Evolutionary conservation across 2,888 invertebrate species (phyloP).

Genomic region (Xanthia togata): DNA sequence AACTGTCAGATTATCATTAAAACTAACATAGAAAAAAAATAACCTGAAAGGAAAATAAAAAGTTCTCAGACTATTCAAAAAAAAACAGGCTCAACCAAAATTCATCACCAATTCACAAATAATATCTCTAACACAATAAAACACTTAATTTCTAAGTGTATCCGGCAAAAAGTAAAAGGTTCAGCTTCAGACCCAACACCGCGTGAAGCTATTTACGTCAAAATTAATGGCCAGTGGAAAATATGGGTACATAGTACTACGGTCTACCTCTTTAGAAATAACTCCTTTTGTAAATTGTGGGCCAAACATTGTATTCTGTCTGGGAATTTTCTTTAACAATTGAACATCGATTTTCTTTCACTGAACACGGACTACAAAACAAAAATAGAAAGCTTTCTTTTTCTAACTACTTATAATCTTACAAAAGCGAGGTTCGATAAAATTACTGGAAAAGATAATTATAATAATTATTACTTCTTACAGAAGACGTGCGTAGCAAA

Average conservation of each 20-base stretch:
- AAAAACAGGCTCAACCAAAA: neutral
- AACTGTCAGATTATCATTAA: neutral
- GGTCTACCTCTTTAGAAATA: constrained; percentile 42
- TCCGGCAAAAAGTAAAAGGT: constrained; percentile 30
- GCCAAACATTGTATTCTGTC: constrained; percentile 25
- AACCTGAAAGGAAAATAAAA: neutral
- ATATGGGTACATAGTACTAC: constrained; percentile 2
- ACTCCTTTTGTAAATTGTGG: constrained; percentile 23
- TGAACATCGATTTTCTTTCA: constrained; percentile 42
- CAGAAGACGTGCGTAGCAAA: neutral
- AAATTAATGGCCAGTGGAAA: constrained; percentile 41
- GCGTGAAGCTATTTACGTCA: constrained; percentile 37
- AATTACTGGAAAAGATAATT: neutral
- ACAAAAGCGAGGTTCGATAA: neutral
- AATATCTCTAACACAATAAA: neutral
- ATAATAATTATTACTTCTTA: neutral
- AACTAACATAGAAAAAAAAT: neutral
- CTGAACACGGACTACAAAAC: neutral
- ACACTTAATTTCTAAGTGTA: constrained; percentile 4
- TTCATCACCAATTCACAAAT: neutral
- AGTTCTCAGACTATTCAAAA: neutral
- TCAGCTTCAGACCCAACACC: constrained; percentile 6
- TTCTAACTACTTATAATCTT: neutral
- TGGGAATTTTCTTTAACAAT: constrained; percentile 31
- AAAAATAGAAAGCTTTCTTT: neutral